Conservation (phyloP, 2,113 vertebrate genomes). For the Oreochromis niloticus region DNA sequence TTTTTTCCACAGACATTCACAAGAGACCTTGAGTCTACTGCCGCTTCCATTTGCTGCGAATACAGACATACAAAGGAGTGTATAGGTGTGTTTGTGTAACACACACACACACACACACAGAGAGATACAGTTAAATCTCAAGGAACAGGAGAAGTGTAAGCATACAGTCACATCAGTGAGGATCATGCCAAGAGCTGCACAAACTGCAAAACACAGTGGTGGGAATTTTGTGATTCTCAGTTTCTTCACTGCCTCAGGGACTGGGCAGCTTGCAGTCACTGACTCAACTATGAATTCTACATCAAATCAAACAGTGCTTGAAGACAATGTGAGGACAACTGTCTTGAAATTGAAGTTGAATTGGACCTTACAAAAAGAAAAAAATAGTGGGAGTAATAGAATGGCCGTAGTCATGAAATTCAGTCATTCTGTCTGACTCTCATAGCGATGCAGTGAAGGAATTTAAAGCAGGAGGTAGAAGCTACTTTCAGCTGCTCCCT, state of each 20-base stretch:
- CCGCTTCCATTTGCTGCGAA: slow-evolving; percentile 39
- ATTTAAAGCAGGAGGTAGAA: background rate
- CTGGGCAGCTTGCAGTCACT: background rate
- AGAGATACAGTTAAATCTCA: background rate
- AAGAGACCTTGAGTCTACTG: slow-evolving; percentile 55
- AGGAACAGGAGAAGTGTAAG: background rate
- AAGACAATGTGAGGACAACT: background rate
- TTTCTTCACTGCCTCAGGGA: background rate
- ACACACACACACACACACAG: background rate
- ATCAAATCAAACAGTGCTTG: background rate
- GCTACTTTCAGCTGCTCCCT: background rate
- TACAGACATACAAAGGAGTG: slow-evolving; percentile 2
- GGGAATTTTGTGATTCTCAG: background rate
- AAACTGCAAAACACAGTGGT: background rate
- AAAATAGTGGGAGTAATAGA: background rate
- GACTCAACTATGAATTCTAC: background rate
- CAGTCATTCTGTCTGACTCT: background rate
- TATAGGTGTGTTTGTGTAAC: background rate
- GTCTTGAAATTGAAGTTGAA: background rate
- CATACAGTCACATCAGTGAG: background rate
- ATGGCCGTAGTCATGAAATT: background rate
- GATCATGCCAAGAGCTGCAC: background rate
- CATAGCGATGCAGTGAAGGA: background rate
- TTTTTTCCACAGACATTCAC: slow-evolving; percentile 36
- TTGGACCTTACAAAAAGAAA: background rate